phyloP scores from a whole-genome alignment of 2,113 vertebrate species.

The Spilogale gracilis region DNA sequence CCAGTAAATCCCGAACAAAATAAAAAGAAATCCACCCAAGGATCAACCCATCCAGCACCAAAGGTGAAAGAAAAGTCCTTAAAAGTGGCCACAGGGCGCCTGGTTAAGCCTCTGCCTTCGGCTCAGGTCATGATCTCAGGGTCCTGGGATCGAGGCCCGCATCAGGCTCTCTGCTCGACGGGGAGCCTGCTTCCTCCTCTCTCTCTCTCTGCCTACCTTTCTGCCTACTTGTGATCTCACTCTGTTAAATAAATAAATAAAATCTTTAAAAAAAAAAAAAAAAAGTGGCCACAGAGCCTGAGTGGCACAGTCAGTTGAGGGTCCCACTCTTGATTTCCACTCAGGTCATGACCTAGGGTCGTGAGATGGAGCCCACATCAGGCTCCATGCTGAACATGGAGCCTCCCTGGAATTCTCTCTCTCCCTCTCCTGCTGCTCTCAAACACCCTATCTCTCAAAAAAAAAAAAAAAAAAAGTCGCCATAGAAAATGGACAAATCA shows the following conservation, averaged over 20 bases:
- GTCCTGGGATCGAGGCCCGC: too few relatives aligned
- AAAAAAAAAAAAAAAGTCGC: neutral
- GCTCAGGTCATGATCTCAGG: too few relatives aligned
- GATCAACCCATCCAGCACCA: too few relatives aligned
- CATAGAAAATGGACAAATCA: neutral
- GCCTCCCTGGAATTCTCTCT: neutral
- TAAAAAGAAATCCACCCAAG: neutral
- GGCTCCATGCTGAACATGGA: neutral
- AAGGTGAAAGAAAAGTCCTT: neutral
- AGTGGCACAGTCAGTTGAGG: neutral
- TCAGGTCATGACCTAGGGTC: neutral
- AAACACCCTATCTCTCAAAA: neutral
- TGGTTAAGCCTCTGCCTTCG: too few relatives aligned
- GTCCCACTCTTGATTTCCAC: neutral
- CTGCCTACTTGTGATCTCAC: too few relatives aligned
- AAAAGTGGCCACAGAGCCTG: neutral
- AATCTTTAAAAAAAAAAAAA: too few relatives aligned
- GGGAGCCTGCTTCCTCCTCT: too few relatives aligned
- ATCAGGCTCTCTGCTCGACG: too few relatives aligned
- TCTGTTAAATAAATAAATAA: too few relatives aligned
- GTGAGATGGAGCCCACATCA: rapidly evolving
- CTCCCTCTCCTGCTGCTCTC: neutral
- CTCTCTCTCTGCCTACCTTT: too few relatives aligned
- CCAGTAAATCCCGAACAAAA: constrained; percentile 5
- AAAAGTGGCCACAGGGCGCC: neutral